Evolutionary conservation across 1,140 invertebrate genomes (phyloP), one percentile per base, ranked within the genome.

Genomic region (Pseudomyrmex cubaensis): DNA sequence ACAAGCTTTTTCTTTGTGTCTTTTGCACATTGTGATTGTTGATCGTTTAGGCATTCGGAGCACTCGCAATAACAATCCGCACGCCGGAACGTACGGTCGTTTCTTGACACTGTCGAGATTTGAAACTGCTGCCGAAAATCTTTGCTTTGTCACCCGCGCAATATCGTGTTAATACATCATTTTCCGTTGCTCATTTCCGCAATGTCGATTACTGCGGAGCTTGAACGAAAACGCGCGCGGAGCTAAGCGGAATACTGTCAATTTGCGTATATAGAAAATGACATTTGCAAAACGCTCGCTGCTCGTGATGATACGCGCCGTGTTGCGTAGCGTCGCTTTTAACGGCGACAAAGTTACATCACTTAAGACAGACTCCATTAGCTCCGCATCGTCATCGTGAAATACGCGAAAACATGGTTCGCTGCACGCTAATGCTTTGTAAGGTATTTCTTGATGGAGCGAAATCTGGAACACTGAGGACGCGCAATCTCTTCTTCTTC

Each of bases 371-470:
- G 76, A 72, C 76, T 80, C 66, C 76, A 80, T 80, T 80, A 80
- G 76, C 83, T 78, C 63, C 22, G 54, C 48, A 52, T 59, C 17
- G 57, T 35, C 20, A 57, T 35, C 35, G 35, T 74, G 62, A 54
- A 57, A 64, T 64, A 86, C 84, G 64, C 57, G 76, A 63, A 75
- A 69, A 76, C 46, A 54, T 46, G 25, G 57, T 69, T 35, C 20
- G 84, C 82, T 82, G 35, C 35, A 76, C 56, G n/a, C 61, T 25
- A 74, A 82, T 62, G 85, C 85, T 85, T 87, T n/a, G n/a, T n/a
- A 48, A 84, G 61, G 22, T 66, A 20, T 59, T 66, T 25, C n/a
- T 44, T 17, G 48, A 72, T 72, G 50, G 35, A 35, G 48, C 75
- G 82, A 75, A 88, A 85, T 69, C 50, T 83, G 86, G 64, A 84